Base-by-base conservation (phyloP, 1,140 invertebrate genomes). In the Rhyzopertha dominica region DNA sequence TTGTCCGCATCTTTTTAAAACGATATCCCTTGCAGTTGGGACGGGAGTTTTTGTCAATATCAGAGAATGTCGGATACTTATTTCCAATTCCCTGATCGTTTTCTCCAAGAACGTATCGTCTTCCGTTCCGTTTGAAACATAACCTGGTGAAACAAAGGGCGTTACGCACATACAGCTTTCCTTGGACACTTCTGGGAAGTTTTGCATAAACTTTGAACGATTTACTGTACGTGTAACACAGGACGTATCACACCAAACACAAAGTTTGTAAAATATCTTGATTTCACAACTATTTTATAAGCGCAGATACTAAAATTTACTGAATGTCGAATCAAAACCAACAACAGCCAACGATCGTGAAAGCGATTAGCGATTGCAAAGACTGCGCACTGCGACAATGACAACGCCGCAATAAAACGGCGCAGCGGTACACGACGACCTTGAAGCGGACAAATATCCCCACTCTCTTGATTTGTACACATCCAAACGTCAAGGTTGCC, bases 1-100 rank as follows among this genome's bases (percentile, higher is more conserved):
- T 65, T 85, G 82, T 44, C 69, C 66, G 61, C 83, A 85, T 62
- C 71, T 74, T 53, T 73, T 67, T 35, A 85, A 65, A 39, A 84
- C 75, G 57, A 79, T 70, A 52, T 77, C 70, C 53, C 70, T 67
- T 28, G 75, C 73, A 38, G 64, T 62, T 9, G 54, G 34, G 35
- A 38, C 38, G 13, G 20, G 29, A 9, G 36, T 18, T 28, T 4
- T 25, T 50, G 32, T 30, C 23, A 18, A 25, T 22, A 32, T 16
- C 18, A 16, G 23, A 22, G 23, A 16, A 34, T 18, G 38, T 18
- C 13, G 17, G 14, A 2, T 25, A 4, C 7, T 46, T 53, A 51
- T 24, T 45, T 43, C 49, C 42, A 49, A 43, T 23, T 35, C 43
- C 41, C 50, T 16, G 42, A 47, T 24, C 39, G 40, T 31, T 8